Evolutionary conservation across 2,888 invertebrate genomes (phyloP), one percentile per base, ranked within the genome.

Genomic region (Parnassius glacialis): DNA sequence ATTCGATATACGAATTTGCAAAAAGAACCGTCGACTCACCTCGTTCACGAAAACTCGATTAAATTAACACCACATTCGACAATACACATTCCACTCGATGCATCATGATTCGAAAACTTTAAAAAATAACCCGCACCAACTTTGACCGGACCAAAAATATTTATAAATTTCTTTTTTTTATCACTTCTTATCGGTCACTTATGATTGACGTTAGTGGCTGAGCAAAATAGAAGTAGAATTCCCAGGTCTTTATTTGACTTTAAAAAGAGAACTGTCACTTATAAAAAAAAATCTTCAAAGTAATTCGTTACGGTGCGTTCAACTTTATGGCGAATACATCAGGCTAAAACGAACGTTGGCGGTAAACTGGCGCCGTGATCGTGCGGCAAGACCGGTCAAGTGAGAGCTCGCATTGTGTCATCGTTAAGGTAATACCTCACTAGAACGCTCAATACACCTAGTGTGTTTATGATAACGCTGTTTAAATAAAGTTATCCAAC

Each of bases 1-100:
- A 43, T 44, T 57, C 61, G 63, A 51, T 47, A 63, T 62, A 58
- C 64, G 63, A 71, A 69, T 67, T 72, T 66, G 70, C 71, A 67
- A 77, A 76, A 75, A 76, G 72, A 65, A 65, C 59, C 50, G 42
- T 43, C 45, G 42, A 82, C 88, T 86, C 78, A 89, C 90, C 90
- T 85, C 71, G 72, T 70, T 86, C 80, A 83, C 74, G 75, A 74
- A 85, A 85, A 84, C 78, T 78, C 76, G 81, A 84, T 85, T 85
- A 81, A 70, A 70, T 65, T 67, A 76, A 73, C 74, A 72, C 75
- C 71, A 78, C 76, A 83, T 84, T 77, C 75, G 70, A 72, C 69
- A 73, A 73, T 72, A 74, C 76, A 79, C 75, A 80, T 74, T 77
- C 79, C 71, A 64, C 72, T 74, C 68, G 75, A 78, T 83, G 81